Evolutionary conservation across 2,888 invertebrate species (phyloP), one percentile per base, ranked within the genome.

Genomic region (Philereme transversata): DNA sequence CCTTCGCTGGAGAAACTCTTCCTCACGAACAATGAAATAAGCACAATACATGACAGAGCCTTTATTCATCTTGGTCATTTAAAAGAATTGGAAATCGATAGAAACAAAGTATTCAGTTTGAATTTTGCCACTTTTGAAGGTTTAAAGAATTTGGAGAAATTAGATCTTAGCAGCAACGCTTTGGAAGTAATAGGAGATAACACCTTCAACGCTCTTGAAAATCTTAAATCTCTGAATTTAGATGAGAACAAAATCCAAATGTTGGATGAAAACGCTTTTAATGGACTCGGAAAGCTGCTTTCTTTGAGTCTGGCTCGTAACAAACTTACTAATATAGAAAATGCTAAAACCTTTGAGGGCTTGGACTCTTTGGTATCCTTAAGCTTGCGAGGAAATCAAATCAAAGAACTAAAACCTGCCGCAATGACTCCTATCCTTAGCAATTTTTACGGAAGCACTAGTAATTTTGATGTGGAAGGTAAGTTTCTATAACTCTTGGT

Each of bases 11-110:
- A 94, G 66, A 94, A 95, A 62, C 92, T 99, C 43, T 95, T 94
- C 74, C 90, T 99, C 49, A 97, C 97, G 70, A 95, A 95, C 72
- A 99, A 99, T 84, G 95, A 96, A 77, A 93, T 99, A 62, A 96
- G 96, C 56, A 95, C 95, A 5, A 93, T 98, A 59, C 98, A 98
- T 67, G 97, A 97, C 62, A 95, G 95, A 74, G 96, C 98, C n/a
- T 97, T 97, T 72, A 86, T 93, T 61, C 93, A 95, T 71, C 86
- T 97, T 73, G 86, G 87, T 0, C 94, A 95, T 72, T 89, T 98
- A 53, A 94, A 94, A 60, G 96, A 96, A 68, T 86, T 98, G 54
- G 97, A 97, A 82, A 89, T 98, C 64, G 96, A 96, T 72, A 93
- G 93, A 70, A 97, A 96, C 82, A 94, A 94, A 72, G 92, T 97